Conservation (phyloP, 2,797 vertebrate genomes). For the Carcharodon carcharias region DNA sequence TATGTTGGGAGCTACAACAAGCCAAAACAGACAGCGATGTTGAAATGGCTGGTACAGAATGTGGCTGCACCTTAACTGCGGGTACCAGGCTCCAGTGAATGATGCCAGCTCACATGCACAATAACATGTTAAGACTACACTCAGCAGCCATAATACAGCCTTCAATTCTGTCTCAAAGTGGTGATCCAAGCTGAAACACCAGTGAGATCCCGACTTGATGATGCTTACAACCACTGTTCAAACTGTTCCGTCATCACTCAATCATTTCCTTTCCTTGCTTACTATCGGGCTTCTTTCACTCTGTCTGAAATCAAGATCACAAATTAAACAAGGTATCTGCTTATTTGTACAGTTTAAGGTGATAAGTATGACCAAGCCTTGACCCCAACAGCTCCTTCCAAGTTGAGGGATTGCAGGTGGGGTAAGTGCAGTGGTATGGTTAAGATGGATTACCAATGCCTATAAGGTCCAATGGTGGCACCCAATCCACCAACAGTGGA, state of each 20-base stretch:
- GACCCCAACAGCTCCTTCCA: not conserved
- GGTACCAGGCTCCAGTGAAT: not conserved
- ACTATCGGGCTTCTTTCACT: not conserved
- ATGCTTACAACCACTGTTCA: not conserved
- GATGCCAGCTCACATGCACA: not conserved
- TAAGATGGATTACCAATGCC: not conserved
- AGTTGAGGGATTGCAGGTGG: not conserved
- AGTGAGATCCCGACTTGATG: too few species aligned
- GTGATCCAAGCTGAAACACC: not conserved
- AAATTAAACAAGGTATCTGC: too few species aligned
- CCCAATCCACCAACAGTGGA: not conserved
- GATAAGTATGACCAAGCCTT: not conserved
- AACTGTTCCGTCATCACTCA: too few species aligned
- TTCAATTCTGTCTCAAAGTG: not conserved
- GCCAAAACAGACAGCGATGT: not conserved
- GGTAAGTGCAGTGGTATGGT: not conserved
- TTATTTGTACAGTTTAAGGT: not conserved
- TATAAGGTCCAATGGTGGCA: not conserved
- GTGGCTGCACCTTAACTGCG: not conserved
- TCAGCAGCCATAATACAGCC: not conserved
- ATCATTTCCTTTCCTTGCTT: too few species aligned
- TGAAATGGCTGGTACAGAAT: not conserved
- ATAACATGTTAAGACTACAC: not conserved
- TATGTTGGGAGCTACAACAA: not conserved
- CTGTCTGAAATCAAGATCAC: not conserved